A percentile compares a stretch with the other conserved stretches of the same genome.
phyloP scores from a whole-genome alignment of 2,797 vertebrate species.

The Pachyuromys duprasi region DNA sequence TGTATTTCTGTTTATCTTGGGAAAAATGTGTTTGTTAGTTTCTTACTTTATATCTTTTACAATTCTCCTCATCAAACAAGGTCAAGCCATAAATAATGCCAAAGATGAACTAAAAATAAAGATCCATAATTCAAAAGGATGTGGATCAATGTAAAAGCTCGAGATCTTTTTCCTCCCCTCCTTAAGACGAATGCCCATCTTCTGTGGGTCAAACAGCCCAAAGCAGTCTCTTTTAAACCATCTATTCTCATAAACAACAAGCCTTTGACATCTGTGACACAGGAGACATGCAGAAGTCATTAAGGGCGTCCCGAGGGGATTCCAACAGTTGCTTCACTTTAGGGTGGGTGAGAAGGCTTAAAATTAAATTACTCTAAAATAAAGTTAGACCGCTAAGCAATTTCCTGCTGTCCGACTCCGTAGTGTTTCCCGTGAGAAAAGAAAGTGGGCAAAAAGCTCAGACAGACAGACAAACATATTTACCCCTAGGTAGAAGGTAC shows the following conservation, averaged over 20 bases:
- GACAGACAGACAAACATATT: slow-evolving; percentile 98
- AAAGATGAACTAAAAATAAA: slow-evolving; percentile 89
- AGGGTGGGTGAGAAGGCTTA: slow-evolving; percentile 91
- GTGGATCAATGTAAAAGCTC: slow-evolving; percentile 89
- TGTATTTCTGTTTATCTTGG: slow-evolving; percentile 68
- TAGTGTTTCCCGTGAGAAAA: slow-evolving; percentile 99
- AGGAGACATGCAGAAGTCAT: slow-evolving; percentile 96
- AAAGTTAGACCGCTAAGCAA: slow-evolving; percentile 93
- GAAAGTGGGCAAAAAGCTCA: slow-evolving; percentile 91
- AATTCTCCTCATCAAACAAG: slow-evolving; percentile 87
- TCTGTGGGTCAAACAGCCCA: slow-evolving; percentile 76
- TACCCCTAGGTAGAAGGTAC: slow-evolving; percentile 99
- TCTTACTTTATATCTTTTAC: slow-evolving; percentile 82
- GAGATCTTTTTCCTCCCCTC: slow-evolving; percentile 75
- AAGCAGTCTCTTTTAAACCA: slow-evolving; percentile 81
- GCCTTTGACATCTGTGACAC: slow-evolving; percentile 95
- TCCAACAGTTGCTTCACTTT: slow-evolving; percentile 89
- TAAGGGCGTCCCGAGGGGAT: slow-evolving; percentile 91
- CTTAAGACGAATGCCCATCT: slow-evolving; percentile 80
- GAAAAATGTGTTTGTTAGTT: slow-evolving; percentile 70
- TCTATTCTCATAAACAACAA: slow-evolving; percentile 94
- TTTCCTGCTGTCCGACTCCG: slow-evolving; percentile 91
- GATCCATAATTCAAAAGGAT: slow-evolving; percentile 93
- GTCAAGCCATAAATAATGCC: slow-evolving; percentile 90
- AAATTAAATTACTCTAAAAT: slow-evolving; percentile 98